phyloP scores from a whole-genome alignment of 2,888 invertebrate genomes.

The Polylopha cassiicola region DNA sequence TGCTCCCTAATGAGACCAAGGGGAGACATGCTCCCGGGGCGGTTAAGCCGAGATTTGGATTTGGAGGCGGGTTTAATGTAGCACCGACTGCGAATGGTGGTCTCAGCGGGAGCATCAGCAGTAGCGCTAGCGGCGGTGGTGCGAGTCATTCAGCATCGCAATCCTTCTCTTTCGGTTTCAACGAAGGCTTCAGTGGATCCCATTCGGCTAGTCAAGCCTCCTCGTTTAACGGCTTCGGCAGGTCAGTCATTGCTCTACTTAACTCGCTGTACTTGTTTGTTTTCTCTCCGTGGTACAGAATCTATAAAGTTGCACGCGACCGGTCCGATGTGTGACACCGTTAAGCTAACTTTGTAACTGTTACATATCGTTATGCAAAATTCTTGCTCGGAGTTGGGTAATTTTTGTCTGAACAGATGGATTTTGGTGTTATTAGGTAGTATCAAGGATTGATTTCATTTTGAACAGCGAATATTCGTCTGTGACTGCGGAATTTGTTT shows the following conservation, averaged over 20 bases:
- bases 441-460: no score
- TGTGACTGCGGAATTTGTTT: no score
- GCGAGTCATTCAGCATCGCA: slow-evolving; percentile 68
- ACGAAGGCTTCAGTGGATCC: slow-evolving; percentile 69
- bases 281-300: no score
- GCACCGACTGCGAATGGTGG: slow-evolving; percentile 62
- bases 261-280: not conserved
- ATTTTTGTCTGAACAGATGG: slow-evolving; percentile 8
- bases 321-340: slow-evolving; percentile 7
- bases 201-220: slow-evolving; percentile 71
- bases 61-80: slow-evolving; percentile 62
- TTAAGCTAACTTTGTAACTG: slow-evolving; percentile 17
- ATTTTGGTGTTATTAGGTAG: no score
- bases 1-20: slow-evolving; percentile 52
- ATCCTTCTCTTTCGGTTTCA: slow-evolving; percentile 69
- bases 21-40: slow-evolving; percentile 28
- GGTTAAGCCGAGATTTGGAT: slow-evolving; percentile 56
- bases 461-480: no score
- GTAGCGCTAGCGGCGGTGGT: slow-evolving; percentile 60
- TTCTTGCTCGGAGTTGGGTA: slow-evolving; percentile 14
- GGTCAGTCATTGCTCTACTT: slow-evolving; percentile 52
- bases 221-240: slow-evolving; percentile 67
- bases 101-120: slow-evolving; percentile 62
- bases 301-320: not conserved
- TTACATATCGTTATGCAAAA: slow-evolving; percentile 21